These are phyloP conservation scores for Ptychobarbus kaznakovi DNA, from an alignment of 2,797 vertebrate genomes.

Conservation along the genomic window DNA sequence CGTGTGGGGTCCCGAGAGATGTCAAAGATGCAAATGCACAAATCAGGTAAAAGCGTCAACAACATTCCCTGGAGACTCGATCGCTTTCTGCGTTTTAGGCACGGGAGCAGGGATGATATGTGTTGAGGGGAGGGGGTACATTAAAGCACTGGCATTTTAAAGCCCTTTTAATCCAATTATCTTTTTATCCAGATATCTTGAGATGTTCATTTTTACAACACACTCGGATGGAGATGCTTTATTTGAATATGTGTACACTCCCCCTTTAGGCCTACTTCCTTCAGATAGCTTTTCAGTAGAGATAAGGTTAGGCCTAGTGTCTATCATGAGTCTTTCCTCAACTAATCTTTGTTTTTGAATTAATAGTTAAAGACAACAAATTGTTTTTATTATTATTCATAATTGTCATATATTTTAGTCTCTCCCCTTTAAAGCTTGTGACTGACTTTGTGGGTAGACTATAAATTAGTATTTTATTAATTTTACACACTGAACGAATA, in stretches of 20 bases:
- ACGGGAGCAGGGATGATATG: background rate
- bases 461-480: background rate
- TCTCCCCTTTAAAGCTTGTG: background rate
- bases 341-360: background rate
- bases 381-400: background rate
- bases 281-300: background rate
- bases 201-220: background rate
- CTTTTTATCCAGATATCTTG: too few species aligned
- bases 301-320: background rate
- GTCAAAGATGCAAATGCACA: constrained; percentile 36
- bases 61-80: constrained; percentile 70
- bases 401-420: too few species aligned
- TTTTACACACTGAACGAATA: background rate
- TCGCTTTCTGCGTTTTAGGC: constrained; percentile 5
- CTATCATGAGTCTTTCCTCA: background rate
- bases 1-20: background rate
- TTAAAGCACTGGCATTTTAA: background rate
- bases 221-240: background rate
- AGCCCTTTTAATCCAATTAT: background rate
- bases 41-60: constrained; percentile 65
- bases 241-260: background rate
- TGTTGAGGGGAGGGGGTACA: background rate
- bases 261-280: too few species aligned
- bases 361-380: background rate
- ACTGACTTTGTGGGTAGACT: background rate